phyloP scores from a whole-genome alignment of 2,888 invertebrate genomes.

The Hyppa rectilinea region DNA sequence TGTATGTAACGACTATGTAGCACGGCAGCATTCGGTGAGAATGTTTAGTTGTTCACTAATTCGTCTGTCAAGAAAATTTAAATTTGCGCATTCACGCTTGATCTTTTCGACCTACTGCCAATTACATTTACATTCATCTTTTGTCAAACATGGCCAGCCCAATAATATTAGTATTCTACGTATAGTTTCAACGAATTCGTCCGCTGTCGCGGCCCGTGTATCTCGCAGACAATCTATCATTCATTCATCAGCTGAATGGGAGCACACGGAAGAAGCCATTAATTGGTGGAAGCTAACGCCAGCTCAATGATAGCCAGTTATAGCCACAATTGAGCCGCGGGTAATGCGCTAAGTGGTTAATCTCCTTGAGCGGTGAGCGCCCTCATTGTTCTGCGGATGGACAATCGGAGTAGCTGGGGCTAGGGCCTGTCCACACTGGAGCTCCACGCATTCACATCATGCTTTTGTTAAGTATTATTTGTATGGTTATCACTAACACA shows the following conservation, averaged over 20 bases:
- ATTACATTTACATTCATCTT: too few species aligned
- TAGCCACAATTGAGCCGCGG: constrained; percentile 54
- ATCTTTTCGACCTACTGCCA: too few species aligned
- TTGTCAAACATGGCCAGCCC: too few species aligned
- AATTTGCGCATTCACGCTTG: too few species aligned
- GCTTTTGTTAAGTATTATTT: not conserved
- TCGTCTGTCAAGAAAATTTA: too few species aligned
- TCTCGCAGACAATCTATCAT: constrained; percentile 47
- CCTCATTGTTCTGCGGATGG: constrained; percentile 37
- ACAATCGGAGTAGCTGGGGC: not conserved
- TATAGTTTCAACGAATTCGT: not conserved
- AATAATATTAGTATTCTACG: too few species aligned
- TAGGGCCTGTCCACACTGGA: constrained; percentile 9
- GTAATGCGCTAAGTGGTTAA: constrained; percentile 57
- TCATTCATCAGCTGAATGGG: constrained; percentile 48
- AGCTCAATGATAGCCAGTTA: constrained; percentile 25
- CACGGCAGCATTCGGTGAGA: not conserved
- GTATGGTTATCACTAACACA: too few species aligned
- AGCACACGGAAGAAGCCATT: constrained; percentile 47
- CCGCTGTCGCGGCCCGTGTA: constrained; percentile 14
- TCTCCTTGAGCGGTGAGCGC: constrained; percentile 53
- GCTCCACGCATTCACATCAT: not conserved
- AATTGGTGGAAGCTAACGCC: constrained; percentile 50
- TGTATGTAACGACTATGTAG: constrained; percentile 18
- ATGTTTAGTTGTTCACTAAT: too few species aligned